A percentile compares a stretch with the other conserved stretches of the same genome.
Evolutionary conservation across 1,140 invertebrate genomes (phyloP).

Genomic region (Tetragnatha versicolor): DNA sequence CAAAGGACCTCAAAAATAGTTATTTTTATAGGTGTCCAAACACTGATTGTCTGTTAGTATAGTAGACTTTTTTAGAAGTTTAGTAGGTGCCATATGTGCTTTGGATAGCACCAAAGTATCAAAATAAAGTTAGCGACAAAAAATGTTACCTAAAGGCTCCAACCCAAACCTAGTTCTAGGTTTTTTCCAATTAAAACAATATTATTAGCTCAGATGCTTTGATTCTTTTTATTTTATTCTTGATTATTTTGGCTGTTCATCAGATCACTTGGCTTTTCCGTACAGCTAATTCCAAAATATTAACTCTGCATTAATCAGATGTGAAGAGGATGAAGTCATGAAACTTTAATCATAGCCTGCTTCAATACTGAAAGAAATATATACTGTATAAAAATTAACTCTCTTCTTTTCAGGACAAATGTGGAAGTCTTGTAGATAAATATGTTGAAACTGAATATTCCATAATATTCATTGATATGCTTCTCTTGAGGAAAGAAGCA

Average conservation of each 20-base stretch:
- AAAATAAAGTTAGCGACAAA: no score
- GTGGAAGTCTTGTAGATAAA: constrained; percentile 17
- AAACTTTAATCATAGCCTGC: not conserved
- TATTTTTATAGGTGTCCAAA: no score
- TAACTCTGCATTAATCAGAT: not conserved
- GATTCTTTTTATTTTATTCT: not conserved
- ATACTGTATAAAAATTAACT: not conserved
- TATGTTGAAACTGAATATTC: constrained; percentile 44
- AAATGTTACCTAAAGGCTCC: no score
- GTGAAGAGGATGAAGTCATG: not conserved
- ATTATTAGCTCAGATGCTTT: no score
- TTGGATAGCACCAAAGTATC: no score
- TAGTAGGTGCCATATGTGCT: no score
- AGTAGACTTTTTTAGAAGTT: no score
- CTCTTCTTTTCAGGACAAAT: constrained; percentile 17
- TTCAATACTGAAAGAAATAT: not conserved
- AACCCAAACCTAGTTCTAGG: no score
- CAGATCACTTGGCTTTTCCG: not conserved
- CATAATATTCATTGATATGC: constrained; percentile 34
- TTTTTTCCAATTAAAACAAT: no score
- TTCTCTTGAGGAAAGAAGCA: constrained; percentile 32
- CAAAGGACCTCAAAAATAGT: no score
- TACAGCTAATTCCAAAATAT: not conserved
- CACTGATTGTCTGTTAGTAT: no score
- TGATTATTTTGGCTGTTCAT: not conserved